These are phyloP conservation scores for Mesaphorura yosii DNA, from an alignment of 1,140 invertebrate genomes.

Conservation along the genomic window DNA sequence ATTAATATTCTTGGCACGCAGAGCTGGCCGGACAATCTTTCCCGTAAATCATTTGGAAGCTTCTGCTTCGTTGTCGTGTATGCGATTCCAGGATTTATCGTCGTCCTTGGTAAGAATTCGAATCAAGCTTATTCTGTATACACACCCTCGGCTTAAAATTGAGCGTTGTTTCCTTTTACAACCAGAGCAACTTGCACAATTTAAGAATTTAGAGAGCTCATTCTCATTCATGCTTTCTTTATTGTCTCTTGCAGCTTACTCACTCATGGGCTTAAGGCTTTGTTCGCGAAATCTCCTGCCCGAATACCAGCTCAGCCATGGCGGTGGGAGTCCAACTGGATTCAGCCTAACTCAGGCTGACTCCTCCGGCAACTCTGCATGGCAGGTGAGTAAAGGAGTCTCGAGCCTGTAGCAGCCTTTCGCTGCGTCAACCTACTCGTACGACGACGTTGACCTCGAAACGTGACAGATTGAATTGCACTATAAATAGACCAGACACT, in stretches of 20 bases:
- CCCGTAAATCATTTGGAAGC: slow-evolving; percentile 46
- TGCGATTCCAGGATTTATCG: slow-evolving; percentile 56
- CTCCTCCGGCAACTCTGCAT: slow-evolving; percentile 27
- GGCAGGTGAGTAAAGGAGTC: slow-evolving; percentile 30
- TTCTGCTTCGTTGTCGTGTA: slow-evolving; percentile 59
- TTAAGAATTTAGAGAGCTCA: background rate
- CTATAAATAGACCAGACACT: too few relatives aligned
- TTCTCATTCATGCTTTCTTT: too few relatives aligned
- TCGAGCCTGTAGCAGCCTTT: too few relatives aligned
- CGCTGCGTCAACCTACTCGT: too few relatives aligned
- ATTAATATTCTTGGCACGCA: slow-evolving; percentile 17
- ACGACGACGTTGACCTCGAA: too few relatives aligned
- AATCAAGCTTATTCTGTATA: too few relatives aligned
- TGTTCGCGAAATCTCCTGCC: slow-evolving; percentile 47
- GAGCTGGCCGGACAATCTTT: slow-evolving; percentile 35
- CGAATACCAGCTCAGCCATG: slow-evolving; percentile 25
- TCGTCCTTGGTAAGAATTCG: slow-evolving; percentile 40
- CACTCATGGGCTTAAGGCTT: slow-evolving; percentile 55
- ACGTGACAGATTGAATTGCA: too few relatives aligned
- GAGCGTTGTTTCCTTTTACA: background rate
- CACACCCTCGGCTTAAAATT: too few relatives aligned
- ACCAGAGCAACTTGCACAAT: background rate
- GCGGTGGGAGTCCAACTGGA: too few relatives aligned
- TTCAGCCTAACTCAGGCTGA: too few relatives aligned
- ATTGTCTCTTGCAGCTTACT: slow-evolving; percentile 42